Conservation (phyloP, 2,113 vertebrate species). For the Panthera tigris region DNA sequence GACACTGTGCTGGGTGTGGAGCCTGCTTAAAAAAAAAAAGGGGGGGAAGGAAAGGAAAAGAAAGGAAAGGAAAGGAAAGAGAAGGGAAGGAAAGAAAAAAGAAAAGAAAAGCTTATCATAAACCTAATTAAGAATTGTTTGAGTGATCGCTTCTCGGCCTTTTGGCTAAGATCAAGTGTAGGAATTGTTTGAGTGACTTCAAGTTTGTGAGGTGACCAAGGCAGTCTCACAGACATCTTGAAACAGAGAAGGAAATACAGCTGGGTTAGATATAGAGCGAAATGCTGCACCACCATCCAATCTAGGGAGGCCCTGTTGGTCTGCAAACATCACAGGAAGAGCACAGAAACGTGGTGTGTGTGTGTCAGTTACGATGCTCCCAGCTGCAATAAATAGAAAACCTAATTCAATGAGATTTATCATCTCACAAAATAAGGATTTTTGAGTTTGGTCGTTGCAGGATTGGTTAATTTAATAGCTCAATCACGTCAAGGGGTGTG, state of each 20-base stretch:
- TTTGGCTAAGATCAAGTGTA: no score
- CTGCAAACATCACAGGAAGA: neutral
- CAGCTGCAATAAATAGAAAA: neutral
- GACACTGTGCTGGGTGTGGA: no score
- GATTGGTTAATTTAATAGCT: neutral
- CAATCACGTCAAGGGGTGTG: neutral
- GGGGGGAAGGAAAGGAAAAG: no score
- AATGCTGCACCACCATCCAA: accelerated
- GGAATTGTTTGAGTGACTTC: neutral
- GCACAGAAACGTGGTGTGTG: no score
- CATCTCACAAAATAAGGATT: neutral
- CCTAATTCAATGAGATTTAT: neutral
- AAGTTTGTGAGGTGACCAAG: neutral
- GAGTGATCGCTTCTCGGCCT: no score
- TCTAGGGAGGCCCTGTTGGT: neutral
- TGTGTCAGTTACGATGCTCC: neutral
- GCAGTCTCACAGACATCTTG: neutral
- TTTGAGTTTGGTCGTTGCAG: neutral
- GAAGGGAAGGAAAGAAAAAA: no score
- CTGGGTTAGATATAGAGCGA: neutral
- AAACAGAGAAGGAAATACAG: neutral
- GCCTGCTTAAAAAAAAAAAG: no score
- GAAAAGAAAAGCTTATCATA: neutral
- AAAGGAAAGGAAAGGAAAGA: no score
- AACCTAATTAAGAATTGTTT: neutral